Evolutionary conservation across 2,113 vertebrate genomes (phyloP), one percentile per base, ranked within the genome.

Genomic region (Aix galericulata): DNA sequence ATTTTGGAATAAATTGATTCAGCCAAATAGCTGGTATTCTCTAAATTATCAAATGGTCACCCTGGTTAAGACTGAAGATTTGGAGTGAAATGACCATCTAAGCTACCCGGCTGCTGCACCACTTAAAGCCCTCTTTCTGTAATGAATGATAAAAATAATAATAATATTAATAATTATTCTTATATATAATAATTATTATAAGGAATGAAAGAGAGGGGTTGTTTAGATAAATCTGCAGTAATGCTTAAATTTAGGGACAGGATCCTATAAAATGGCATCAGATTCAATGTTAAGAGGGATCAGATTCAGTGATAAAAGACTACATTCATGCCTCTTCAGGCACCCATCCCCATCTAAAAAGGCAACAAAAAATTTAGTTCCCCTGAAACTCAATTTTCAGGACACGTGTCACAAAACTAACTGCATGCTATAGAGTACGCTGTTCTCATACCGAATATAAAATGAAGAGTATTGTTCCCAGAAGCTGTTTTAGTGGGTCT

Each of bases 381-480:
- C 56, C 9, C 29, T 64, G 76, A 96, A 82, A 69, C n/a, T 84
- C 40, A 48, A 23, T 81, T 92, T 88, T 81, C 73, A 81, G 68
- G 56, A 23, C 66, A 82, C 0, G 0, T 50, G 18, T 90, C 79
- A 74, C 56, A 46, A 84, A 88, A 59, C 32, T 56, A 82, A 53
- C 36, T 63, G 31, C 15, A 26, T 74, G 55, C 71, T 80, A 21
- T 9, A 83, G 36, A 88, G 36, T 69, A 69, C 4, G 1, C 14
- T 87, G 71, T 87, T 81, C 44, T 87, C 29, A 15, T 69, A 63
- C 27, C 8, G 9, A 73, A 50, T 86, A 31, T 42, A 59, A 82
- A 86, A 74, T 9, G 21, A 26, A 75, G 32, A 73, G 9, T 79
- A 36, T 91, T 93, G 50, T 96, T 91, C 60, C 76, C 63, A 93